Evolutionary conservation across 2,797 vertebrate species (phyloP), one percentile per base, ranked within the genome.

Genomic region (Chiroxiphia lanceolata): DNA sequence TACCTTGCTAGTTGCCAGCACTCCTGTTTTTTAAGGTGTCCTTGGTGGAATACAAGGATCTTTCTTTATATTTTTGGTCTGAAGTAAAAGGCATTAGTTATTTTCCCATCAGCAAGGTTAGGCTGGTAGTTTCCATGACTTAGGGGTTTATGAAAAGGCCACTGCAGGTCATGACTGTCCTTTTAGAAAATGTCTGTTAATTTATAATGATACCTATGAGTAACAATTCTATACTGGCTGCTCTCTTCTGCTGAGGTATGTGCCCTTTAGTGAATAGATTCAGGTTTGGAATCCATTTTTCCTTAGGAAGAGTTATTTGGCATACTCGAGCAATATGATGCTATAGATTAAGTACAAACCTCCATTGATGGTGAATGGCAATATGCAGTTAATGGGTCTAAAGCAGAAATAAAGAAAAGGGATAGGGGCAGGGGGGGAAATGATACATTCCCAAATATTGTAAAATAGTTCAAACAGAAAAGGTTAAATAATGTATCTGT

Each of bases 51-150:
- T 83, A 36, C 57, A 89, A 91, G 70, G 57, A 93, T 89, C 56
- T 90, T 88, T 83, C 84, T 75, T 75, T 81, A 15, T 80, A 70
- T 68, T 94, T 94, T 93, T 45, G 33, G 29, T 80, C 40, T 77
- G 63, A 88, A 94, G 57, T 67, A 89, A 85, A 84, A 77, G 22
- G 15, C 80, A 60, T 95, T 68, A 40, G 17, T 72, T 95, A 56
- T 85, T 91, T 95, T 91, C 61, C 93, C 36, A 60, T 87, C 27
- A 83, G 64, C 44, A 95, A 89, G 75, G 53, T 90, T 94, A 84
- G 22, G 33, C 13, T 78, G n/a, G 26, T 87, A 91, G 54, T 94
- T 92, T 87, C 94, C 93, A 76, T 93, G 69, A 76, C 89, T 86
- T 65, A 56, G 11, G 45, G 33, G 63, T 81, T 87, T 94, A 89